phyloP scores from a whole-genome alignment of 2,888 invertebrate genomes.

The Neuroscelio doddi region DNA sequence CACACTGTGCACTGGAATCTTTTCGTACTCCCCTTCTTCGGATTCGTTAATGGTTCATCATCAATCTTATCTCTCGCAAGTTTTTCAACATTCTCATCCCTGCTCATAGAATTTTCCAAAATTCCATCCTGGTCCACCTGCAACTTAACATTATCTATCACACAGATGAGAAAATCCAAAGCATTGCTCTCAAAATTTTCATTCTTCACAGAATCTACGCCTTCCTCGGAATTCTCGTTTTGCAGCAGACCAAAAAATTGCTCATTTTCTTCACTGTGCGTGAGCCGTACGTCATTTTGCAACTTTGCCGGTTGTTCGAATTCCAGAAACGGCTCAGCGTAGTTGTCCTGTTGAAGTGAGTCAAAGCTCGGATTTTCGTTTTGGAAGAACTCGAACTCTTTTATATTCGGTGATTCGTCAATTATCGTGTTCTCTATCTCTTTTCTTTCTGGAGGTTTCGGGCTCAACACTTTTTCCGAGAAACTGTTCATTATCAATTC shows the following conservation, averaged over 20 bases:
- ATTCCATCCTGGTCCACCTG: slow-evolving; percentile 17
- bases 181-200: slow-evolving; percentile 33
- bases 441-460: slow-evolving; percentile 31
- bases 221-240: slow-evolving; percentile 23
- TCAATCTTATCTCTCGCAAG: background rate
- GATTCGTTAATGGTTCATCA: background rate
- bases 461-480: slow-evolving; percentile 47
- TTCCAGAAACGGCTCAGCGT: slow-evolving; percentile 52
- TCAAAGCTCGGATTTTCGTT: slow-evolving; percentile 51
- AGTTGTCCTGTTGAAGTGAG: slow-evolving; percentile 41
- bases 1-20: slow-evolving; percentile 66
- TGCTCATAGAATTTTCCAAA: background rate
- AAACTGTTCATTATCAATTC: slow-evolving; percentile 61
- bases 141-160: slow-evolving; percentile 40
- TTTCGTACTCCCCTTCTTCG: slow-evolving; percentile 29
- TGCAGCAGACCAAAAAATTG: slow-evolving; percentile 57
- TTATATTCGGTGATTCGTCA: slow-evolving; percentile 19
- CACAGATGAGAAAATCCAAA: slow-evolving; percentile 42
- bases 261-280: slow-evolving; percentile 53
- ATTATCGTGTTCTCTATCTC: slow-evolving; percentile 41
- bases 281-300: slow-evolving; percentile 4
- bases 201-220: slow-evolving; percentile 19
- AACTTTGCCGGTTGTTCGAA: slow-evolving; percentile 49
- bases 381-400: slow-evolving; percentile 46
- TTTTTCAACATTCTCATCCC: slow-evolving; percentile 10